Evolutionary conservation across 2,113 vertebrate genomes (phyloP).

Genomic region (Sterrhoptilus dennistouni): DNA sequence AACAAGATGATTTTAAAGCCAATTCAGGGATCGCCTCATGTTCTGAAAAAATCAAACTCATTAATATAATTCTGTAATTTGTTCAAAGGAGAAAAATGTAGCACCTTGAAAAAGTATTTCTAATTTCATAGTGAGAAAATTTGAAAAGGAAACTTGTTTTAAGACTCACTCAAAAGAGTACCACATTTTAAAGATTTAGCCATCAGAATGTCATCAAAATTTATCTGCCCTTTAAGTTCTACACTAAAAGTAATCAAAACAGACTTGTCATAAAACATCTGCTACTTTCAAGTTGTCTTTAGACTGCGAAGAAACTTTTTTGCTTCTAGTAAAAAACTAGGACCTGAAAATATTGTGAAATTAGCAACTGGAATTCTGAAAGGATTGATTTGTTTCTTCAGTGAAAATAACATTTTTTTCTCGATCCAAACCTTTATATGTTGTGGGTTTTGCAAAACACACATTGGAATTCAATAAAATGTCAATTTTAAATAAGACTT

Average conservation of each 20-base stretch:
- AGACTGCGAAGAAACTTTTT: not conserved
- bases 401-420: not conserved
- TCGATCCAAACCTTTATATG: not conserved
- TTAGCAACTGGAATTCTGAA: not conserved
- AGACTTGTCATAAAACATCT: not conserved
- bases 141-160: not conserved
- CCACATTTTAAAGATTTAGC: not conserved
- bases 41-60: not conserved
- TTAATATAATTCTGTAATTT: not conserved
- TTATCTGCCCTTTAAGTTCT: not conserved
- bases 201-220: not conserved
- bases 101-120: not conserved
- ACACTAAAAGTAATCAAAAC: not conserved
- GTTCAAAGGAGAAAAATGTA: not conserved
- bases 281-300: not conserved
- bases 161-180: not conserved
- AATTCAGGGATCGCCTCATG: rapidly evolving
- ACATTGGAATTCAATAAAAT: not conserved
- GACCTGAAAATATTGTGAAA: not conserved
- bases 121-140: not conserved
- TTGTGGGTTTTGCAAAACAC: not conserved
- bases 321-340: not conserved
- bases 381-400: not conserved
- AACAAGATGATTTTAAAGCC: not conserved
- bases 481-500: not conserved